phyloP scores from a whole-genome alignment of 2,888 invertebrate genomes.

The Leptinotarsa haldemani region DNA sequence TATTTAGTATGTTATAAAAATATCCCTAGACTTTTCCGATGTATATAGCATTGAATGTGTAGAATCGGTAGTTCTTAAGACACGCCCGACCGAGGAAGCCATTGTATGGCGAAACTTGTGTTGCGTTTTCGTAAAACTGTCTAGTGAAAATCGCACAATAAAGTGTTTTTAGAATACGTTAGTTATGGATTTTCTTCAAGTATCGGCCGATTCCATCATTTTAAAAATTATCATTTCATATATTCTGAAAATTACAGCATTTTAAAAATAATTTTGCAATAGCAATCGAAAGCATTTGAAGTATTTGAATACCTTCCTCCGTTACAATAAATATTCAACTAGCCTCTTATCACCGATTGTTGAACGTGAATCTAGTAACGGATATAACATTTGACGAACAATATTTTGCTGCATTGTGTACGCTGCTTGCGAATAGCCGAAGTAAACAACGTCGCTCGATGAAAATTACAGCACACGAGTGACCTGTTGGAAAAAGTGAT shows the following conservation, averaged over 20 bases:
- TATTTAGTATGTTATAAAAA: too few relatives aligned
- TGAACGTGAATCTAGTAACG: conserved; percentile 25
- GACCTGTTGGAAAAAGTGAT: conserved; percentile 22
- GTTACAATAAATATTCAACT: conserved; percentile 20
- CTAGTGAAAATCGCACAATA: too few relatives aligned
- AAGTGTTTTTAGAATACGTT: too few relatives aligned
- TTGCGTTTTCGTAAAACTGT: too few relatives aligned
- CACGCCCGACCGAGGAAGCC: too few relatives aligned
- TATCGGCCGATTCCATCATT: too few relatives aligned
- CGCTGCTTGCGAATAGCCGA: conserved; percentile 38
- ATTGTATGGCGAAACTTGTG: too few relatives aligned
- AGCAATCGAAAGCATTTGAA: not conserved
- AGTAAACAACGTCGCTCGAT: conserved; percentile 35
- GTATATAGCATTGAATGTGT: too few relatives aligned
- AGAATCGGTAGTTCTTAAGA: too few relatives aligned
- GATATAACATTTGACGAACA: conserved; percentile 31
- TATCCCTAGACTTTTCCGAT: too few relatives aligned
- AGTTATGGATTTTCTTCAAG: too few relatives aligned
- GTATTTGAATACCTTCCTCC: conserved; percentile 1
- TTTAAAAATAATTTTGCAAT: not conserved
- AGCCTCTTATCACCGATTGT: conserved; percentile 32
- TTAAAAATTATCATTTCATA: not conserved
- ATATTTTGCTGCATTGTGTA: conserved; percentile 36
- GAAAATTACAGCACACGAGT: conserved; percentile 29
- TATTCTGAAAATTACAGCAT: not conserved